These are phyloP conservation scores for Callocephalon fimbriatum DNA, from an alignment of 2,113 vertebrate genomes.

Conservation along the genomic window DNA sequence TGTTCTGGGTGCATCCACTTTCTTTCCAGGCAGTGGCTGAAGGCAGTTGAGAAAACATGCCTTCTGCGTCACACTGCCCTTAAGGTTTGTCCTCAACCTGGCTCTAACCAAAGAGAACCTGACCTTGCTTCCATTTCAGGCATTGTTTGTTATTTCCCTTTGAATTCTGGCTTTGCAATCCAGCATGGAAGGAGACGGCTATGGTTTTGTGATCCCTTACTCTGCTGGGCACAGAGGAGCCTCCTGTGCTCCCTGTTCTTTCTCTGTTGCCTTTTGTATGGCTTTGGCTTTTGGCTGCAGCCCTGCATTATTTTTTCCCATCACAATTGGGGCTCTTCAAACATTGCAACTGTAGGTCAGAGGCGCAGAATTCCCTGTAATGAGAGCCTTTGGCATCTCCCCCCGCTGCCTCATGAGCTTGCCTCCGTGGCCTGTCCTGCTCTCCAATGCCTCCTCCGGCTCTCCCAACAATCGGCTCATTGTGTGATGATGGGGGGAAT, in stretches of 20 bases:
- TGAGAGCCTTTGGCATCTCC: slow-evolving; percentile 28
- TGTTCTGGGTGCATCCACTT: background rate
- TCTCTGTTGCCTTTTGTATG: background rate
- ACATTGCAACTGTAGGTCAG: slow-evolving; percentile 55
- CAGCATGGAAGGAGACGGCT: background rate
- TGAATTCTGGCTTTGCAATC: slow-evolving; percentile 4
- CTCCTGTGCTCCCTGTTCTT: background rate
- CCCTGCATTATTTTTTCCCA: slow-evolving; percentile 33
- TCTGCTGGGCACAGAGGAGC: slow-evolving; percentile 6
- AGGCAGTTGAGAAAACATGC: slow-evolving; percentile 1
- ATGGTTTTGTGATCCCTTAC: slow-evolving; percentile 2
- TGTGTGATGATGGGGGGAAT: slow-evolving; percentile 54
- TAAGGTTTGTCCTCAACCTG: slow-evolving; percentile 9
- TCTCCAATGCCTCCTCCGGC: slow-evolving; percentile 24
- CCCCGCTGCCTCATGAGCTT: slow-evolving; percentile 26
- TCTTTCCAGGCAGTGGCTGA: background rate
- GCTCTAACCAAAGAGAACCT: slow-evolving; percentile 4
- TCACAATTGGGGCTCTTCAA: slow-evolving; percentile 52
- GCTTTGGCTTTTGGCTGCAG: slow-evolving; percentile 40
- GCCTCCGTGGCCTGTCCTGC: slow-evolving; percentile 27
- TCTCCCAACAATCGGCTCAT: slow-evolving; percentile 69
- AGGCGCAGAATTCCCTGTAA: slow-evolving; percentile 36
- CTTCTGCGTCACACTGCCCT: background rate
- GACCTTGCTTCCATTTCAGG: slow-evolving; percentile 6
- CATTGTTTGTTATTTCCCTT: background rate